Evolutionary conservation across 2,113 vertebrate genomes (phyloP).

Genomic region (Entosphenus tridentatus): DNA sequence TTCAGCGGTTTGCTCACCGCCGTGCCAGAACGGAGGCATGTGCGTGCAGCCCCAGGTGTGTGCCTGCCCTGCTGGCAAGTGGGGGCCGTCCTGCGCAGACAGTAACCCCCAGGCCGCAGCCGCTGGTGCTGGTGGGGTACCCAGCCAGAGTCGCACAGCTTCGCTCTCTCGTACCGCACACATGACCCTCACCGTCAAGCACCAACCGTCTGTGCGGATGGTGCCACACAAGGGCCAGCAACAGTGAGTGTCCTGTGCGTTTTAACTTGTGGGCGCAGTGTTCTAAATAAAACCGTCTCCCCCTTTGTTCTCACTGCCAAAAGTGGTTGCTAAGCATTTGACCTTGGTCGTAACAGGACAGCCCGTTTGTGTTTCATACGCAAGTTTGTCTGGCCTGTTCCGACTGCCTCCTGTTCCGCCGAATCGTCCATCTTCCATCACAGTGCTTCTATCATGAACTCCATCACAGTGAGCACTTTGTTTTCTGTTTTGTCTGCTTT

Average conservation of each 20-base stretch:
- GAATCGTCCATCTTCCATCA: too few relatives aligned
- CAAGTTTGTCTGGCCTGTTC: too few relatives aligned
- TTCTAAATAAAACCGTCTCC: too few relatives aligned
- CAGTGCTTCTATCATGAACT: too few relatives aligned
- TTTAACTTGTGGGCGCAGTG: not conserved
- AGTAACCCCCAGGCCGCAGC: slow-evolving; percentile 25
- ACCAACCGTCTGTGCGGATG: slow-evolving; percentile 28
- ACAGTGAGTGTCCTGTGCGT: slow-evolving; percentile 41
- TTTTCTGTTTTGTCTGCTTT: too few relatives aligned
- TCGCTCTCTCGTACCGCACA: slow-evolving; percentile 19
- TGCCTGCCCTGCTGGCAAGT: slow-evolving; percentile 70
- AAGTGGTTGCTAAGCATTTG: too few relatives aligned
- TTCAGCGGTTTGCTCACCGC: slow-evolving; percentile 63
- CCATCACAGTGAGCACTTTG: too few relatives aligned
- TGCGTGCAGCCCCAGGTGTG: slow-evolving; percentile 79
- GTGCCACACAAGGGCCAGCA: slow-evolving; percentile 43
- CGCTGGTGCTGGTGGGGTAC: slow-evolving; percentile 20
- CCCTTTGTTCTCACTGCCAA: too few relatives aligned
- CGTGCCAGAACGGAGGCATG: slow-evolving; percentile 85
- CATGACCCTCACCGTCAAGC: slow-evolving; percentile 64
- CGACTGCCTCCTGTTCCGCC: too few relatives aligned
- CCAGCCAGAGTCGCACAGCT: slow-evolving; percentile 18
- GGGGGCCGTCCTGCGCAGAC: slow-evolving; percentile 57
- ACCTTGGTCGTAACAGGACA: too few relatives aligned
- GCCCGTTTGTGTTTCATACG: too few relatives aligned